A percentile compares a stretch with the other conserved stretches of the same genome.
These are phyloP conservation scores for Catajapyx aquilonaris DNA, from an alignment of 1,140 invertebrate genomes.

Conservation along the genomic window DNA sequence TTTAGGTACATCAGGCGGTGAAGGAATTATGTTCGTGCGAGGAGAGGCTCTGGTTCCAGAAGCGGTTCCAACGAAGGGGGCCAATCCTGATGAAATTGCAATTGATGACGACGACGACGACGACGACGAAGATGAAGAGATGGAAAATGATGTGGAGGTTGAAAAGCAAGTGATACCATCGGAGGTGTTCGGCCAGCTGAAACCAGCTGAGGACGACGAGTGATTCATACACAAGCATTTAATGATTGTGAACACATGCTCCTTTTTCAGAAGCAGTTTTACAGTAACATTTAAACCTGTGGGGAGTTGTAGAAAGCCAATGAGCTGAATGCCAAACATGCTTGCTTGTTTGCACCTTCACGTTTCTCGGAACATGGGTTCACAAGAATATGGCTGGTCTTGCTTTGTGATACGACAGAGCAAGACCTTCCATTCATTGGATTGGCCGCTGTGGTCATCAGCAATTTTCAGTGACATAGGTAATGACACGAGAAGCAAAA, in stretches of 20 bases:
- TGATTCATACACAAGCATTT: background rate
- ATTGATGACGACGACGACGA: conserved; percentile 60
- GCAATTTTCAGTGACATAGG: too few species aligned
- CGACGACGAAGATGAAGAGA: conserved; percentile 43
- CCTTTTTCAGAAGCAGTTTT: background rate
- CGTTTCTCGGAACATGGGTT: too few species aligned
- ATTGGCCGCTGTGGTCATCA: too few species aligned
- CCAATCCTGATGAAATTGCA: conserved; percentile 88
- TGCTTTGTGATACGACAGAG: too few species aligned
- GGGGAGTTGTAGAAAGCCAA: background rate
- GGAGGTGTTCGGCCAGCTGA: conserved; percentile 2
- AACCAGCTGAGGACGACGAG: background rate
- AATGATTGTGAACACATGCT: background rate
- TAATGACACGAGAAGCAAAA: too few species aligned
- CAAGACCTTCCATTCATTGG: too few species aligned
- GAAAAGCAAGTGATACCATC: conserved; percentile 18
- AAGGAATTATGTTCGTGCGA: conserved; percentile 64
- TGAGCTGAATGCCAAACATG: conserved; percentile 6
- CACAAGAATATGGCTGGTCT: too few species aligned
- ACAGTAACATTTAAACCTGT: conserved; percentile 5
- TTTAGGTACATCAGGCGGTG: conserved; percentile 21
- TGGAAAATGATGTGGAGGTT: conserved; percentile 32
- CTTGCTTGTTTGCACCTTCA: too few species aligned
- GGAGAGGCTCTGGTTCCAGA: conserved; percentile 61
- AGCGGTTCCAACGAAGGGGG: conserved; percentile 36